A percentile compares a stretch with the other conserved stretches of the same genome.
phyloP scores from a whole-genome alignment of 2,797 vertebrate species.

The Enteromius viviparus region DNA sequence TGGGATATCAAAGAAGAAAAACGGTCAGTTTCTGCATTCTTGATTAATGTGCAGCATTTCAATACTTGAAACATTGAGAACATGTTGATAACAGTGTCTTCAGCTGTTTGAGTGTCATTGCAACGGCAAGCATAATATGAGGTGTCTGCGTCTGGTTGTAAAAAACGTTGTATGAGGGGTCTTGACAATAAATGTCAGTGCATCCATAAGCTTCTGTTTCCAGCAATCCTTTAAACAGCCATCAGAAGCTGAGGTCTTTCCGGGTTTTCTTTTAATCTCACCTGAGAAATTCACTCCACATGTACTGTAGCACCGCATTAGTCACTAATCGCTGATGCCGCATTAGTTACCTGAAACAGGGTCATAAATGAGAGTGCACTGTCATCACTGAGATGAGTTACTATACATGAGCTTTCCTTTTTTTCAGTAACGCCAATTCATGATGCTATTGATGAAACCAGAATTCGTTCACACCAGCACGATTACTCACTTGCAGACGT shows the following conservation, averaged over 20 bases:
- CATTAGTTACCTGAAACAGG: constrained; percentile 12
- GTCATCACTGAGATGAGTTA: neutral
- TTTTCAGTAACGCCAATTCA: neutral
- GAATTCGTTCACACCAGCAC: neutral
- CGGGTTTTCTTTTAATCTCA: constrained; percentile 24
- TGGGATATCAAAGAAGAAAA: neutral
- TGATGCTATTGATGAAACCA: no score
- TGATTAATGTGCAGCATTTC: constrained; percentile 12
- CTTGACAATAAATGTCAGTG: constrained; percentile 18
- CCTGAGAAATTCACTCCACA: constrained; percentile 1
- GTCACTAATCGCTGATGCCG: constrained; percentile 21
- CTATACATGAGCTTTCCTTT: neutral
- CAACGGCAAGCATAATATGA: constrained; percentile 23
- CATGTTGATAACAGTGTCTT: neutral
- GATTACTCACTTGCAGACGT: no score
- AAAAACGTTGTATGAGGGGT: constrained; percentile 15
- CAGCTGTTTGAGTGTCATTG: neutral
- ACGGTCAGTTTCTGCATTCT: constrained; percentile 1
- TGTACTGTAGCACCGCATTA: neutral
- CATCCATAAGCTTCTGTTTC: constrained; percentile 2
- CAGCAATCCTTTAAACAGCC: neutral
- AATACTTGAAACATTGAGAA: constrained; percentile 10
- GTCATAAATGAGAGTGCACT: neutral
- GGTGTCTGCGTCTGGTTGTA: constrained; percentile 15
- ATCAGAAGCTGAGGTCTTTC: constrained; percentile 19